Percentiles rank a stretch among this genome's conserved stretches.
phyloP scores from a whole-genome alignment of 2,888 invertebrate species.

The Spilosoma lubricipeda region DNA sequence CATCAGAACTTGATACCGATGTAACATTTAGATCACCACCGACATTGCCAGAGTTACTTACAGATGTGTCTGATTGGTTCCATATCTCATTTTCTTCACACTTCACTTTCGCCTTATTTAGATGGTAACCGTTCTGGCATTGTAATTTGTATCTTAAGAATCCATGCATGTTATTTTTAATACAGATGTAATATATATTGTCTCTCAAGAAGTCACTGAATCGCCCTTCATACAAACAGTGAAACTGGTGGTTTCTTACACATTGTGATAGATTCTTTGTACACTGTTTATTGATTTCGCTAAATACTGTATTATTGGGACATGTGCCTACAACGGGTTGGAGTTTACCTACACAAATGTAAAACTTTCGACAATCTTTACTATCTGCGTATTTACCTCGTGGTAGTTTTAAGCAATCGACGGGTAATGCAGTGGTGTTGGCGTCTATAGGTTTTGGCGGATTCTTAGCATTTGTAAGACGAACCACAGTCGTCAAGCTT shows the following conservation, averaged over 20 bases:
- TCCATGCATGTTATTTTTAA: constrained; percentile 55
- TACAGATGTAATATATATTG: constrained; percentile 79
- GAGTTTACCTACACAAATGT: constrained; percentile 75
- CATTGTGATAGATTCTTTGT: constrained; percentile 81
- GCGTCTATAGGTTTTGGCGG: constrained; percentile 7
- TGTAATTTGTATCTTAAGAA: constrained; percentile 74
- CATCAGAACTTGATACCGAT: constrained; percentile 27
- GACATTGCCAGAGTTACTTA: constrained; percentile 43
- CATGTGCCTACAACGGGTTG: constrained; percentile 68
- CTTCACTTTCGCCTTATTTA: constrained; percentile 66
- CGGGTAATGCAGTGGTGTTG: constrained; percentile 26
- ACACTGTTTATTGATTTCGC: constrained; percentile 78
- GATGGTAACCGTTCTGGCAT: constrained; percentile 69
- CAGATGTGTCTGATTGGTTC: constrained; percentile 28
- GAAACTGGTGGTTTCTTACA: constrained; percentile 77
- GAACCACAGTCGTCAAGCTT: constrained; percentile 2
- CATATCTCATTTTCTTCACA: constrained; percentile 57
- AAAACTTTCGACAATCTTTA: constrained; percentile 82
- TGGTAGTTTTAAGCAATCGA: constrained; percentile 58
- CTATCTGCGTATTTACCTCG: constrained; percentile 81
- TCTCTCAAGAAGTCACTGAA: constrained; percentile 72
- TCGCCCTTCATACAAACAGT: constrained; percentile 75
- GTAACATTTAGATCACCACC: constrained; percentile 52
- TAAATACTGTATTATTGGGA: constrained; percentile 77
- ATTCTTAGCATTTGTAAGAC: constrained; percentile 3